A percentile compares a stretch with the other conserved stretches of the same genome.
phyloP scores from a whole-genome alignment of 2,797 vertebrate species.

The Sebastes miniatus region DNA sequence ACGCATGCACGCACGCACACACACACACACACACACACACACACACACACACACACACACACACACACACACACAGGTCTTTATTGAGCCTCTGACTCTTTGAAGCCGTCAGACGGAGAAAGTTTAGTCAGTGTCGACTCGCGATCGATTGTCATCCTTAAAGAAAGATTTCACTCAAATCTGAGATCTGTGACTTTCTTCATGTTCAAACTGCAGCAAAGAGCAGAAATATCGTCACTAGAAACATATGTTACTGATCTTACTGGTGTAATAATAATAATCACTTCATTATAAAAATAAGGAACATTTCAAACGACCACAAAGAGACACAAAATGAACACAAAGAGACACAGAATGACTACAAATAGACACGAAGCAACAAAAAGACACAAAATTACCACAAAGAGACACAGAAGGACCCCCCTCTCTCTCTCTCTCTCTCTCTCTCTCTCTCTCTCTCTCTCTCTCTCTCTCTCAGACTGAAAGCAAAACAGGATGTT shows the following conservation, averaged over 20 bases:
- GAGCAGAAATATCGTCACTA: not conserved
- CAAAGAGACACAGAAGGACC: no score
- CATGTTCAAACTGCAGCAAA: not conserved
- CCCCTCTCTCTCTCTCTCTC: no score
- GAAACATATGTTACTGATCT: no score
- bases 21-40: not conserved
- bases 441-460: no score
- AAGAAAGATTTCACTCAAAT: not conserved
- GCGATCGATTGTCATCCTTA: not conserved
- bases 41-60: not conserved
- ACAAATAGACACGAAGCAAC: no score
- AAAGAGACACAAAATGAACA: no score
- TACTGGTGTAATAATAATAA: no score
- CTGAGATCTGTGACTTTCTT: not conserved
- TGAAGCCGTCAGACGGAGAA: constrained; percentile 24
- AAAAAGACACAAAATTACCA: no score
- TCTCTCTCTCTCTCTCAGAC: no score
- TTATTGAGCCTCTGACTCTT: constrained; percentile 13
- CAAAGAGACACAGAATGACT: no score
- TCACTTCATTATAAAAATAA: not conserved
- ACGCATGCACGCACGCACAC: not conserved
- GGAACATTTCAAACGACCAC: no score
- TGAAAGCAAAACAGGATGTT: no score
- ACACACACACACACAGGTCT: not conserved
- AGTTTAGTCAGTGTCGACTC: constrained; percentile 7